Conservation (phyloP, 1,140 invertebrate genomes). For the Drosophila repletoides region DNA sequence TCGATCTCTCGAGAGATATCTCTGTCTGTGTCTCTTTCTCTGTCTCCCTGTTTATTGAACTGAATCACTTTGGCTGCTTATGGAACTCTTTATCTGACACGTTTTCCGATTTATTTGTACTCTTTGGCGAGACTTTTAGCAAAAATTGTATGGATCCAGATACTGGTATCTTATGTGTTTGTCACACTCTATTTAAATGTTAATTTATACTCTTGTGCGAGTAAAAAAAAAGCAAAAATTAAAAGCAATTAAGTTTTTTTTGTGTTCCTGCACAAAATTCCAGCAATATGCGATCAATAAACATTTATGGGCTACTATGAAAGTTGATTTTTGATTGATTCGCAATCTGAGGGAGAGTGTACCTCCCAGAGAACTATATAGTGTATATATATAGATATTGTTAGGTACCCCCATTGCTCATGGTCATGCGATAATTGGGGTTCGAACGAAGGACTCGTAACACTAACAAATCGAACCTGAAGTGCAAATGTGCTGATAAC, state of each 20-base stretch:
- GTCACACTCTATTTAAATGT: slow-evolving; percentile 24
- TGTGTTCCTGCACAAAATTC: slow-evolving; percentile 12
- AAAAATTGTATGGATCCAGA: no score
- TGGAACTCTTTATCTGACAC: slow-evolving; percentile 52
- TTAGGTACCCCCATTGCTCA: background rate
- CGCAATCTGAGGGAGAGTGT: slow-evolving; percentile 5
- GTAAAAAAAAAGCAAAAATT: background rate
- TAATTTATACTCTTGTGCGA: slow-evolving; percentile 14
- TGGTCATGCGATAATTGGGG: slow-evolving; percentile 6
- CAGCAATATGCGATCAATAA: slow-evolving; percentile 37
- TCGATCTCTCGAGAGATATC: slow-evolving; percentile 1
- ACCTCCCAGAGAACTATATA: background rate
- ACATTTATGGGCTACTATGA: slow-evolving; percentile 30
- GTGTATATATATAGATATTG: background rate
- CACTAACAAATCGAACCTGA: background rate
- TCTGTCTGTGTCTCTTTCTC: background rate
- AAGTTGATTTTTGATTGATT: slow-evolving; percentile 45
- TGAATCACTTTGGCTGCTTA: slow-evolving; percentile 29
- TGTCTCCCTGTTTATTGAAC: slow-evolving; percentile 15
- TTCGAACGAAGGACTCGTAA: slow-evolving; percentile 15
- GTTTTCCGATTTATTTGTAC: slow-evolving; percentile 71
- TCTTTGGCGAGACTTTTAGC: no score
- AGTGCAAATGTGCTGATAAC: slow-evolving; percentile 38
- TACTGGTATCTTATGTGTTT: no score
- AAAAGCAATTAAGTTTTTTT: slow-evolving; percentile 25